Percentiles rank a stretch among this genome's conserved stretches.
Conservation (phyloP, 2,113 vertebrate species). For the Chionis minor region DNA sequence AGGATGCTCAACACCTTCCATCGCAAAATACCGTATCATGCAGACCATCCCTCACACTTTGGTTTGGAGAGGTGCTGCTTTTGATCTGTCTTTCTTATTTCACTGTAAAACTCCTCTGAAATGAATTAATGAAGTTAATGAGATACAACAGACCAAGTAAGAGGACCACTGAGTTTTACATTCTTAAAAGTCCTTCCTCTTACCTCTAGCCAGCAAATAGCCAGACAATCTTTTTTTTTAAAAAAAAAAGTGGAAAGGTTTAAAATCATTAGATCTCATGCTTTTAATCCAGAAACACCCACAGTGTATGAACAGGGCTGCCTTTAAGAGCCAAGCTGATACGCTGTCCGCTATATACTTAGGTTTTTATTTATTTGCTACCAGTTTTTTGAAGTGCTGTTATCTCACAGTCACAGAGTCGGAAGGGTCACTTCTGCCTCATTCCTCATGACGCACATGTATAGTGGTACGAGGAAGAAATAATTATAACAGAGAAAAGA, state of each 20-base stretch:
- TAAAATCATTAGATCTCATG: background rate
- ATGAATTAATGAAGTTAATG: background rate
- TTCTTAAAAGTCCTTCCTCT: background rate
- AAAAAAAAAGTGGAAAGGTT: background rate
- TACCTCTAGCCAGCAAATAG: background rate
- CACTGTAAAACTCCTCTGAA: background rate
- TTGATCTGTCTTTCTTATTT: background rate
- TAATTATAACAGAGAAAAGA: background rate
- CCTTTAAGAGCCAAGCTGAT: conserved; percentile 10
- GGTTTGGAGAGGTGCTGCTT: background rate
- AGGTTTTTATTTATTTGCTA: conserved; percentile 1
- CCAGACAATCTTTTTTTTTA: background rate
- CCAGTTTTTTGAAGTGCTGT: background rate
- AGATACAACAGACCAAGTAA: background rate
- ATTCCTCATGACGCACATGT: background rate
- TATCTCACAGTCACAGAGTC: conserved; percentile 21
- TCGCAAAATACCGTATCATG: background rate
- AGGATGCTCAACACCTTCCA: background rate
- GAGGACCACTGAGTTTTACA: background rate
- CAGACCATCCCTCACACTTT: background rate
- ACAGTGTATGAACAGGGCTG: background rate
- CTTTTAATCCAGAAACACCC: conserved; percentile 20
- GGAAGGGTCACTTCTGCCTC: conserved; percentile 7
- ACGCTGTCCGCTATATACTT: background rate
- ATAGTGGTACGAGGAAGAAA: background rate